These are phyloP conservation scores for Cephus sareptanus DNA, from an alignment of 2,888 invertebrate genomes.

Conservation along the genomic window DNA sequence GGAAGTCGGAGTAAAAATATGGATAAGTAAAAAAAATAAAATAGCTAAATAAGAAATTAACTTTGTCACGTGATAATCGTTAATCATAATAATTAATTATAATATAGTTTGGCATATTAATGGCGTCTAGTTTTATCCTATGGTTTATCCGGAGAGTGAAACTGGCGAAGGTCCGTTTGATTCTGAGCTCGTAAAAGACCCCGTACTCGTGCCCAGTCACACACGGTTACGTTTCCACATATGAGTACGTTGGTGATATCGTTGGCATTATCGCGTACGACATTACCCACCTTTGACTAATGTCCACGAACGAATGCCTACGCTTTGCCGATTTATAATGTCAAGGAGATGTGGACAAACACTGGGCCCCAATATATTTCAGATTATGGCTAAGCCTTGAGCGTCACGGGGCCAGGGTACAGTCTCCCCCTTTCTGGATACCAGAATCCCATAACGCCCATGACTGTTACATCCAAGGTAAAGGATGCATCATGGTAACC, in stretches of 20 bases:
- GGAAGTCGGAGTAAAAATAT: no score
- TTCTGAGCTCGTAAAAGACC: slow-evolving; percentile 29
- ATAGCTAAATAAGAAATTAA: no score
- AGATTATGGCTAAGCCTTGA: slow-evolving; percentile 57
- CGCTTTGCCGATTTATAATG: slow-evolving; percentile 66
- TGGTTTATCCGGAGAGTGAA: no score
- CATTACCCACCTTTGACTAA: slow-evolving; percentile 65
- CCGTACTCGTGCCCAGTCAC: slow-evolving; percentile 14
- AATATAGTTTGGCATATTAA: no score
- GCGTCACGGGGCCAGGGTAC: not conserved
- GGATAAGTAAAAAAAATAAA: no score
- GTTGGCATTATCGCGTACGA: slow-evolving; percentile 63
- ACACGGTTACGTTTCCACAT: slow-evolving; percentile 21
- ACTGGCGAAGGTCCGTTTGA: slow-evolving; percentile 24
- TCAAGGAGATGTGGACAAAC: slow-evolving; percentile 66
- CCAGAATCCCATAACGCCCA: no score
- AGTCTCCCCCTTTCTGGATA: no score
- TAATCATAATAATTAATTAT: no score
- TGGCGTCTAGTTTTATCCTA: no score
- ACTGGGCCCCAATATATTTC: slow-evolving; percentile 65
- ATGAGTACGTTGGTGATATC: slow-evolving; percentile 52
- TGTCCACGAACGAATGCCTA: slow-evolving; percentile 65
- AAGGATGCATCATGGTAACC: no score
- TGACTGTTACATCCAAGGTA: no score
- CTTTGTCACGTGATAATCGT: no score